Conservation (phyloP, 1,140 invertebrate genomes). For the Teleopsis dalmanni region DNA sequence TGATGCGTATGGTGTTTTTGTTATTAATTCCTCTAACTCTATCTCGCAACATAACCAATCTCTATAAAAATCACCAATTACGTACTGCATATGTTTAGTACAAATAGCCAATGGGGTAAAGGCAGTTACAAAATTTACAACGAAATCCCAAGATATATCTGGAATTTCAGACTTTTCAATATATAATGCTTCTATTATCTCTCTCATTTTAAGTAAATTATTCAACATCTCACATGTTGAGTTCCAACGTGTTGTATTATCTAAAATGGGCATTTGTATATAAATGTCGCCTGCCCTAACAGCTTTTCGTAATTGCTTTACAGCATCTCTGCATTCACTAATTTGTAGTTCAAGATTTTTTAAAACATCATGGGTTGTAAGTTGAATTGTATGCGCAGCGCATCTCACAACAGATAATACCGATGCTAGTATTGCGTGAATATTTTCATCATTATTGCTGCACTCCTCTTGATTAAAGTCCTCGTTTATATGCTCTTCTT, state of each 20-base stretch:
- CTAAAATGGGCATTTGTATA: too few relatives aligned
- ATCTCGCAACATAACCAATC: constrained; percentile 7
- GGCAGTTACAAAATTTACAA: neutral
- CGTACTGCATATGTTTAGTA: neutral
- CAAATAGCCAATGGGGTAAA: neutral
- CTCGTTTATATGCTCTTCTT: too few relatives aligned
- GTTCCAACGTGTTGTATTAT: neutral
- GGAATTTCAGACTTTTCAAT: neutral
- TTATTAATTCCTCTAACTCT: neutral
- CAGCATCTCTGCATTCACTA: neutral
- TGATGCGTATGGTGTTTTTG: too few relatives aligned
- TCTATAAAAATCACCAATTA: constrained; percentile 6
- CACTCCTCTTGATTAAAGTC: neutral
- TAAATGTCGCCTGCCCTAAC: neutral
- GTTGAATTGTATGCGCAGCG: neutral
- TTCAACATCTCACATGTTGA: constrained; percentile 1
- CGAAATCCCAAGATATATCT: neutral
- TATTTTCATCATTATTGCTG: neutral
- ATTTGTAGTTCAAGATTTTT: neutral
- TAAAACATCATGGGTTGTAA: neutral
- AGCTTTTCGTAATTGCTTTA: neutral
- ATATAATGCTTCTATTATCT: neutral
- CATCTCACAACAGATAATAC: neutral
- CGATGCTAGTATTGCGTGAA: neutral
- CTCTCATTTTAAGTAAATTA: neutral